phyloP scores from a whole-genome alignment of 1,140 invertebrate genomes.

The Cyphomyrmex costatus region DNA sequence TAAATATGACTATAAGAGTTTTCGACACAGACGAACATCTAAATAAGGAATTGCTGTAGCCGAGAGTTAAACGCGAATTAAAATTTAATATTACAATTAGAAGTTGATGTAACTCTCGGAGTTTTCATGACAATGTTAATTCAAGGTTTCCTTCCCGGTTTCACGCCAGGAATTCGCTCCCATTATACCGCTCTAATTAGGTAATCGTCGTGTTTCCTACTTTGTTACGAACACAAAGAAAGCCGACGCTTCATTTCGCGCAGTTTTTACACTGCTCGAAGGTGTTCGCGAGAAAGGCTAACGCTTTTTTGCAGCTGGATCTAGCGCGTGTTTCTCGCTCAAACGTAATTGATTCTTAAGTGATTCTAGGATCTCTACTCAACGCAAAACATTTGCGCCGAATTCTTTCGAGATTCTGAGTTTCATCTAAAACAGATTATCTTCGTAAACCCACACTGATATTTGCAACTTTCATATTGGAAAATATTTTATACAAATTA shows the following conservation, averaged over 20 bases:
- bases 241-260: background rate
- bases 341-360: background rate
- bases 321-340: background rate
- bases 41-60: background rate
- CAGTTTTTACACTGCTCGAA: background rate
- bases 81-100: background rate
- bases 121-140: background rate
- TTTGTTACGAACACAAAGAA: conserved; percentile 10
- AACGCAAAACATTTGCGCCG: background rate
- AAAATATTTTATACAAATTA: background rate
- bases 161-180: conserved; percentile 40
- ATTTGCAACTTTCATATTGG: background rate
- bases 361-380: background rate
- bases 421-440: background rate
- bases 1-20: too few species aligned
- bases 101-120: background rate
- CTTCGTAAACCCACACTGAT: background rate
- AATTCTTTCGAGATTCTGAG: background rate
- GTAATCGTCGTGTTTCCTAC: conserved; percentile 30
- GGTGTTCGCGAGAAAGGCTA: background rate
- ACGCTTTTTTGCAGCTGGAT: background rate
- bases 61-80: background rate
- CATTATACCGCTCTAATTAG: conserved; percentile 45
- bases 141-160: background rate
- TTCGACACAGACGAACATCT: background rate